Percentiles rank a stretch among this genome's conserved stretches.
Evolutionary conservation across 2,888 invertebrate genomes (phyloP).

Genomic region (Heliconius charithonia): DNA sequence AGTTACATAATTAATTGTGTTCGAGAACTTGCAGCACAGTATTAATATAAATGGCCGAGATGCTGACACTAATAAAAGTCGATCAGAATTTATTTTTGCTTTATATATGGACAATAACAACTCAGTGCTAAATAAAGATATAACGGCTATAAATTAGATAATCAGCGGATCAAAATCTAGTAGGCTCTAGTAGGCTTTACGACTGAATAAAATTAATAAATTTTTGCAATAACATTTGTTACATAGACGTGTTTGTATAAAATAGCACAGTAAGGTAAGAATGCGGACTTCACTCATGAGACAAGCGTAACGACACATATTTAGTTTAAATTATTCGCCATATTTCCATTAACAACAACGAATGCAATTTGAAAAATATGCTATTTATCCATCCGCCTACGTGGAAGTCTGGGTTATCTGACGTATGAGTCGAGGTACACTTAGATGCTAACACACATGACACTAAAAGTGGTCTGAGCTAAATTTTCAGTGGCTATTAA

Average conservation of each 20-base stretch:
- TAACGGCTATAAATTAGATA: not conserved
- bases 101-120: slow-evolving; percentile 6
- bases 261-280: not conserved
- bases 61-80: slow-evolving; percentile 31
- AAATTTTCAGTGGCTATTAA: slow-evolving; percentile 68
- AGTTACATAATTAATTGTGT: slow-evolving; percentile 19
- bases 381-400: slow-evolving; percentile 34
- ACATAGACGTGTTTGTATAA: not conserved
- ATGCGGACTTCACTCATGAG: slow-evolving; percentile 30
- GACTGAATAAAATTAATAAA: not conserved
- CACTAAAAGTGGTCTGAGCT: slow-evolving; percentile 64
- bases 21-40: slow-evolving; percentile 34
- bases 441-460: slow-evolving; percentile 37
- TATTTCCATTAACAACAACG: slow-evolving; percentile 28
- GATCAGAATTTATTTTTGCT: slow-evolving; percentile 35
- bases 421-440: slow-evolving; percentile 44
- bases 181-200: not conserved
- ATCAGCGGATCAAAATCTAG: not conserved
- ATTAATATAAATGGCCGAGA: slow-evolving; percentile 31
- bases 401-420: slow-evolving; percentile 40
- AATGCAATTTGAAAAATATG: slow-evolving; percentile 41
- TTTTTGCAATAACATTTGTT: not conserved
- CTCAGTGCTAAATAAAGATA: not conserved
- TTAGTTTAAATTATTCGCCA: slow-evolving; percentile 27
- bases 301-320: slow-evolving; percentile 34